Evolutionary conservation across 2,888 invertebrate species (phyloP).

Genomic region (Arenicola marina): DNA sequence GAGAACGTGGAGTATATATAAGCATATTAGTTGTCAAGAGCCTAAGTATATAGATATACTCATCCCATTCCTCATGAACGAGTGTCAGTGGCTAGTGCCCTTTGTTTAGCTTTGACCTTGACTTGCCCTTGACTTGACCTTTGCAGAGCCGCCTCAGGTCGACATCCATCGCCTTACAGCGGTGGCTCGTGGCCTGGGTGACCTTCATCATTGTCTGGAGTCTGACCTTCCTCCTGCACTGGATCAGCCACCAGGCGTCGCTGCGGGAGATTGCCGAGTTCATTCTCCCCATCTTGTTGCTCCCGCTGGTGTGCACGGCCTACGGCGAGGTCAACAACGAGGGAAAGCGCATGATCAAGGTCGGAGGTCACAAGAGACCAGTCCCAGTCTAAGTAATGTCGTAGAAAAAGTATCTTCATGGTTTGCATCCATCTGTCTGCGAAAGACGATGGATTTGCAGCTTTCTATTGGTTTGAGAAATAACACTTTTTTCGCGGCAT

Average conservation of each 20-base stretch:
- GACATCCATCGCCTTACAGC: constrained; percentile 59
- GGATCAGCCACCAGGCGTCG: constrained; percentile 56
- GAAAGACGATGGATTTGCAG: too few relatives aligned
- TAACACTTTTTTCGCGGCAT: too few relatives aligned
- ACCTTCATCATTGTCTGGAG: constrained; percentile 58
- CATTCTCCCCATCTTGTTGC: constrained; percentile 56
- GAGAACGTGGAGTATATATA: too few relatives aligned
- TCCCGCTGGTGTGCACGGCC: constrained; percentile 59
- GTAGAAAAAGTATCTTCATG: too few relatives aligned
- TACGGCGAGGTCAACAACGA: constrained; percentile 63
- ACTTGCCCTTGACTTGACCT: not conserved
- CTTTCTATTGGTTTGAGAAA: too few relatives aligned
- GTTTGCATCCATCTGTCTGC: too few relatives aligned
- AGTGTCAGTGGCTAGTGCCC: too few relatives aligned
- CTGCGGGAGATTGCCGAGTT: constrained; percentile 57
- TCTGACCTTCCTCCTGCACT: constrained; percentile 57
- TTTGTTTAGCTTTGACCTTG: not conserved
- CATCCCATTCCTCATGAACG: too few relatives aligned
- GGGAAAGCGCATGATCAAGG: constrained; percentile 59
- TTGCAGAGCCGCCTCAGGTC: constrained; percentile 55
- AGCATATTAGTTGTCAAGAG: too few relatives aligned
- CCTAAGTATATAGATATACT: too few relatives aligned
- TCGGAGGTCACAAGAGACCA: too few relatives aligned
- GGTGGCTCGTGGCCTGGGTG: constrained; percentile 61
- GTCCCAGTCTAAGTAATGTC: too few relatives aligned